phyloP scores from a whole-genome alignment of 1,140 invertebrate species.

The Cydia fagiglandana region DNA sequence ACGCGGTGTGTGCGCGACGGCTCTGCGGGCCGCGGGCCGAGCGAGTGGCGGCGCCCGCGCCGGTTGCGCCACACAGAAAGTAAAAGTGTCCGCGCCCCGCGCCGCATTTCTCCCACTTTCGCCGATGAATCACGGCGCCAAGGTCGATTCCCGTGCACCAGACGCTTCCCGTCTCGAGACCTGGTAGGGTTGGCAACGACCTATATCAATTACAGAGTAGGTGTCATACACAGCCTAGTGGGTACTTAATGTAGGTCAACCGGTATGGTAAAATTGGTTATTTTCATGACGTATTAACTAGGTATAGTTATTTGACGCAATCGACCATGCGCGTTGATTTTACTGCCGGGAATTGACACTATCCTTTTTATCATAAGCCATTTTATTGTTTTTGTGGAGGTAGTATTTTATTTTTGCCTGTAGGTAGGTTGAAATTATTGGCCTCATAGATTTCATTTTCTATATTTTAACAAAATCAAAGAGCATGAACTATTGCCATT shows the following conservation, averaged over 20 bases:
- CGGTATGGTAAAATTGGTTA: background rate
- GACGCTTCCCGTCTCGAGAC: slow-evolving; percentile 36
- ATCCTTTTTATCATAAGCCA: too few species aligned
- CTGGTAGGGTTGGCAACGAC: slow-evolving; percentile 2
- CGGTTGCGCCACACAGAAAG: slow-evolving; percentile 77
- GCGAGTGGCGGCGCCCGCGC: slow-evolving; percentile 71
- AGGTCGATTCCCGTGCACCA: slow-evolving; percentile 69
- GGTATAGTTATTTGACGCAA: too few species aligned
- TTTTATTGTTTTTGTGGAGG: too few species aligned
- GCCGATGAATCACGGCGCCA: slow-evolving; percentile 74
- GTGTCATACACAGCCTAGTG: background rate
- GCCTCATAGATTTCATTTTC: too few species aligned
- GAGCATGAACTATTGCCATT: too few species aligned
- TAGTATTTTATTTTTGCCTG: too few species aligned
- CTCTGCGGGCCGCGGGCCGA: slow-evolving; percentile 75
- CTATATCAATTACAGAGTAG: background rate
- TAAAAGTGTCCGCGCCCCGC: slow-evolving; percentile 75
- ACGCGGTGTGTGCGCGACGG: slow-evolving; percentile 68
- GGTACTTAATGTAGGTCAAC: slow-evolving; percentile 4
- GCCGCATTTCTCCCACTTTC: slow-evolving; percentile 79
- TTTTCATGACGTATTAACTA: too few species aligned
- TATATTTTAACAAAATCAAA: too few species aligned
- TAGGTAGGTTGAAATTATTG: too few species aligned
- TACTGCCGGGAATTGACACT: too few species aligned
- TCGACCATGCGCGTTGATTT: too few species aligned